phyloP scores from a whole-genome alignment of 1,140 invertebrate species.

The Bilobella aurantiaca region DNA sequence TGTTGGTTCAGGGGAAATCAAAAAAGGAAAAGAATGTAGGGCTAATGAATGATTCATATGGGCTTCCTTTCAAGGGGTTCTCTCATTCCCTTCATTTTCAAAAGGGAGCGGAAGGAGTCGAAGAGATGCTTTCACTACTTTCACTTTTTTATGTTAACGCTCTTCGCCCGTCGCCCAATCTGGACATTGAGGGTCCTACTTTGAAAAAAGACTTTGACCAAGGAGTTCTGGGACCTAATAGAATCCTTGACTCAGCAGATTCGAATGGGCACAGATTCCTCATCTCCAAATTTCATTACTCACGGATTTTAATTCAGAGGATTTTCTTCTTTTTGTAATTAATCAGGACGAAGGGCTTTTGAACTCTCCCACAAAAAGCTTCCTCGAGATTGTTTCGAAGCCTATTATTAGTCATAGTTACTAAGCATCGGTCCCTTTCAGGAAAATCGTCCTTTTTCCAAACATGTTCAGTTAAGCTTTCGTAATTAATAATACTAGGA shows the following conservation, averaged over 20 bases:
- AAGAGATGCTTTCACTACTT: neutral
- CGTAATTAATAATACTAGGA: too few relatives aligned
- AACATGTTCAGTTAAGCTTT: too few relatives aligned
- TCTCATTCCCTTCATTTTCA: neutral
- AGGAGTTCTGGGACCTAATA: neutral
- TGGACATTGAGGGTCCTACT: neutral
- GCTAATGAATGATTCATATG: neutral
- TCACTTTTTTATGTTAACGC: too few relatives aligned
- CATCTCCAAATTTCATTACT: neutral
- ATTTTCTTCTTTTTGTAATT: neutral
- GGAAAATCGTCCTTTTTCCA: too few relatives aligned
- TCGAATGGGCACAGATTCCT: neutral
- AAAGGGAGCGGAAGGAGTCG: neutral
- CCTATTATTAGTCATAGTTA: too few relatives aligned
- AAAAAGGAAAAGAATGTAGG: neutral
- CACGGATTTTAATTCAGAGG: neutral
- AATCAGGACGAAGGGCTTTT: neutral
- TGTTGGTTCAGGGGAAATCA: neutral
- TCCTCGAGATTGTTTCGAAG: neutral
- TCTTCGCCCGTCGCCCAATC: too few relatives aligned
- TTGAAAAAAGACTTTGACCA: neutral
- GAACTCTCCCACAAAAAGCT: neutral
- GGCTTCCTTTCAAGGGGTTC: neutral
- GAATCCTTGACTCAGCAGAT: neutral
- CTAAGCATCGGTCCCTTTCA: too few relatives aligned